These are phyloP conservation scores for Mantis religiosa DNA, from an alignment of 2,888 invertebrate genomes.

Conservation along the genomic window DNA sequence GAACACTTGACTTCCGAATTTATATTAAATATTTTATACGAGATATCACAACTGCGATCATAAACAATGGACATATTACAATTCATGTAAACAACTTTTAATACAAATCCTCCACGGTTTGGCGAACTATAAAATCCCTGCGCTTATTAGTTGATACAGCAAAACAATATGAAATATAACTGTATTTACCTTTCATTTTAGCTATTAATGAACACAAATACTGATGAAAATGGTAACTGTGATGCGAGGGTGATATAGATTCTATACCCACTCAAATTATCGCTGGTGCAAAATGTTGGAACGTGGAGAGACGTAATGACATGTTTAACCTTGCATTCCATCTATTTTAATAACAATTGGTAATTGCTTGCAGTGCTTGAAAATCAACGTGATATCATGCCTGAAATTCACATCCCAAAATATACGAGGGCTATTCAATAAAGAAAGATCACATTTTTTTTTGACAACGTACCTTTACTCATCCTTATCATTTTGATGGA, in stretches of 20 bases:
- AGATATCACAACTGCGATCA: too few species aligned
- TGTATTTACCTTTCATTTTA: background rate
- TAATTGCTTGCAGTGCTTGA: background rate
- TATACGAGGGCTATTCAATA: too few species aligned
- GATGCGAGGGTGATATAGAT: background rate
- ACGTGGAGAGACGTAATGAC: background rate
- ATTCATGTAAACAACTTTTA: too few species aligned
- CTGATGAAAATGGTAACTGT: background rate
- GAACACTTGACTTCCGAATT: too few species aligned
- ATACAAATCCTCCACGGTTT: background rate
- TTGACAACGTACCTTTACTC: too few species aligned
- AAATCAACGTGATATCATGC: background rate
- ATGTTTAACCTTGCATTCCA: background rate
- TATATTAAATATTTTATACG: too few species aligned
- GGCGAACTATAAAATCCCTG: background rate
- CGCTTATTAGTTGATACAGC: background rate
- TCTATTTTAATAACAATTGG: background rate
- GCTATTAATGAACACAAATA: background rate
- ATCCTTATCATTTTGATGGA: too few species aligned
- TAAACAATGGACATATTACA: too few species aligned
- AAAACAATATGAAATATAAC: background rate
- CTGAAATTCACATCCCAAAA: background rate
- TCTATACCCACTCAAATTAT: background rate
- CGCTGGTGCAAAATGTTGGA: background rate
- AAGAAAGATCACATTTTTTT: too few species aligned